Percentiles rank a stretch among this genome's conserved stretches.
Conservation (phyloP, 2,888 invertebrate species). For the Nemurella pictetii region DNA sequence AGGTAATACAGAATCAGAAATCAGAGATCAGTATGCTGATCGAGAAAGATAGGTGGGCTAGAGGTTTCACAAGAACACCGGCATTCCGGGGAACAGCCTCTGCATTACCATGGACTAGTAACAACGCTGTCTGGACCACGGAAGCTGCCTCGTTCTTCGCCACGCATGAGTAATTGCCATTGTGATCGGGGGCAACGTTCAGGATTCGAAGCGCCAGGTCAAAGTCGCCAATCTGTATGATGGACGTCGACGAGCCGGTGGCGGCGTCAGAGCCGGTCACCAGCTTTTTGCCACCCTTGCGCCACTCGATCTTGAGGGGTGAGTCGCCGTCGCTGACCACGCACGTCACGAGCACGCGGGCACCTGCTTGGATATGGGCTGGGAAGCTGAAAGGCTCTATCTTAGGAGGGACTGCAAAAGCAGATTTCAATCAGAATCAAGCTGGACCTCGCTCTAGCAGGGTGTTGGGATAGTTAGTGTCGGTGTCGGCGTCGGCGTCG, state of each 20-base stretch:
- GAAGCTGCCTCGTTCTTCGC: constrained; percentile 62
- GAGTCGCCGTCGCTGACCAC: constrained; percentile 65
- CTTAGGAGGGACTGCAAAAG: constrained; percentile 62
- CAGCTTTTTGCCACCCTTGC: constrained; percentile 55
- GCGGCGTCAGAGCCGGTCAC: neutral
- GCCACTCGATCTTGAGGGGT: constrained; percentile 66
- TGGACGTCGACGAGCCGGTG: constrained; percentile 30
- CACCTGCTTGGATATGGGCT: constrained; percentile 62
- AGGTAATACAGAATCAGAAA: constrained; percentile 35
- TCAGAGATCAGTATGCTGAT: constrained; percentile 26
- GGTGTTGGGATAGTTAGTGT: constrained; percentile 25
- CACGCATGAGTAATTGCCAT: constrained; percentile 63
- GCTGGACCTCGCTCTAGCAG: neutral
- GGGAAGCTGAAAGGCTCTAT: constrained; percentile 69
- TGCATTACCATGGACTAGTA: constrained; percentile 60
- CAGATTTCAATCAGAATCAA: constrained; percentile 29
- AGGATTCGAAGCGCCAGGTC: constrained; percentile 47
- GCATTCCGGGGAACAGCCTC: neutral
- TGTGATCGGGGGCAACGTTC: constrained; percentile 49
- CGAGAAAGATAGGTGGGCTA: constrained; percentile 24
- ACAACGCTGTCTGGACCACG: constrained; percentile 61
- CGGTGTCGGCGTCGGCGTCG: neutral
- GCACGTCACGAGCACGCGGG: constrained; percentile 63
- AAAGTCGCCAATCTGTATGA: constrained; percentile 49
- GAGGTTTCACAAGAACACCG: neutral